Conservation (phyloP, 2,113 vertebrate species). For the mouse (Mus musculus) region GRCm39 chr12:75775501-75776000, state of each 20-base stretch:
- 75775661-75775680: not conserved
- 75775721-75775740: not conserved
- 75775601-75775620: not conserved
- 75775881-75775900: not conserved
- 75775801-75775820: not conserved
- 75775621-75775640: not conserved
- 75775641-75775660: not conserved
- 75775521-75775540: not conserved
- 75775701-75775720: not conserved
- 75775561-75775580: not conserved
- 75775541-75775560: not conserved
- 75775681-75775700: not conserved
- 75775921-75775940: not conserved
- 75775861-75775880: not conserved
- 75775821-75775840: not conserved
- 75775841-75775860: not conserved
- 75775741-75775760: not conserved
- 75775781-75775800: not conserved
- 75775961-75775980: not conserved
- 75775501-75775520: not conserved
- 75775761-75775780: not conserved
- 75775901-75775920: not conserved
- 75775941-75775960: not conserved
- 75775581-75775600: not conserved
- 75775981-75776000: not conserved